These are phyloP conservation scores for Gymnoscelis rufifasciata DNA, from an alignment of 2,888 invertebrate species.

Conservation along the genomic window DNA sequence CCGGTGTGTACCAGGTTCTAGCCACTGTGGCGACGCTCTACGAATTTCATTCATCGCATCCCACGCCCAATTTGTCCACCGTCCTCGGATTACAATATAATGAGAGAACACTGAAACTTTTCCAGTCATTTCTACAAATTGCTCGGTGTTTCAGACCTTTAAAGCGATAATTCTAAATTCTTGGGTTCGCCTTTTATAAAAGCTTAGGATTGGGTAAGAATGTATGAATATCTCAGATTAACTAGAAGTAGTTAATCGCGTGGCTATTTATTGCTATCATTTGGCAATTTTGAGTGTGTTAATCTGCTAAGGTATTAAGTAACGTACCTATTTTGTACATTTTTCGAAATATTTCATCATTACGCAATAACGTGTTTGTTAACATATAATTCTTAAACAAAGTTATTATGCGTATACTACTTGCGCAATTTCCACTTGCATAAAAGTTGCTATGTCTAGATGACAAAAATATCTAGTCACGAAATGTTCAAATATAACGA, in stretches of 20 bases:
- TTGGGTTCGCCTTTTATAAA: slow-evolving; percentile 23
- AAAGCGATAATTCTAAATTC: slow-evolving; percentile 19
- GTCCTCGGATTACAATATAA: slow-evolving; percentile 55
- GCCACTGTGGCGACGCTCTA: slow-evolving; percentile 38
- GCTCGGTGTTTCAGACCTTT: slow-evolving; percentile 24
- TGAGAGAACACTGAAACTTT: slow-evolving; percentile 48
- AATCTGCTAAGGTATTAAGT: too few relatives aligned
- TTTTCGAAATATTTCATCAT: too few relatives aligned
- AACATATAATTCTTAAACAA: too few relatives aligned
- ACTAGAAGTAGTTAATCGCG: too few relatives aligned
- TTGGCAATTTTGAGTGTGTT: too few relatives aligned
- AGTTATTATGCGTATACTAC: too few relatives aligned
- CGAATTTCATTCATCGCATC: slow-evolving; percentile 63
- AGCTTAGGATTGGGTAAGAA: slow-evolving; percentile 1
- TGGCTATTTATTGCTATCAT: too few relatives aligned
- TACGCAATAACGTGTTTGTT: too few relatives aligned
- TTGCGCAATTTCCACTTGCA: too few relatives aligned
- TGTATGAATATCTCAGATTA: neutral
- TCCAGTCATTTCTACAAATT: slow-evolving; percentile 35
- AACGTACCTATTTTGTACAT: too few relatives aligned
- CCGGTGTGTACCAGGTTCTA: slow-evolving; percentile 40
- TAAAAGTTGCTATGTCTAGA: too few relatives aligned
- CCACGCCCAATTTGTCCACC: slow-evolving; percentile 60
- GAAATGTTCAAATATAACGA: slow-evolving; percentile 7
- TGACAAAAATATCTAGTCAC: slow-evolving; percentile 9